These are phyloP conservation scores for Grammomys surdaster DNA, from an alignment of 2,113 vertebrate genomes.

Conservation along the genomic window DNA sequence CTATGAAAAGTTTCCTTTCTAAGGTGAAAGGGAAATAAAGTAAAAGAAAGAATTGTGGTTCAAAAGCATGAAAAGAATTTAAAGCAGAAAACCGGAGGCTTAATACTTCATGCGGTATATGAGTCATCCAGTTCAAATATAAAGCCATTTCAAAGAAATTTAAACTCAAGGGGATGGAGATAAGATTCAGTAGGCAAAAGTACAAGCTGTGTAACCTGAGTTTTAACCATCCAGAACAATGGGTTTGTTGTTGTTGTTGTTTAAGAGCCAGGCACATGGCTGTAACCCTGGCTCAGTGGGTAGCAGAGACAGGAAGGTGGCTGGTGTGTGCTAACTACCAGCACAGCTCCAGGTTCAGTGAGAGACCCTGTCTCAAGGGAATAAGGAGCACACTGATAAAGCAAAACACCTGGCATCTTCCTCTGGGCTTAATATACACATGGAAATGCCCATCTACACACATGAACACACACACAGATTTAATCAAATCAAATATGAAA, in stretches of 20 bases:
- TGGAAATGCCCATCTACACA: background rate
- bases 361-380: background rate
- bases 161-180: background rate
- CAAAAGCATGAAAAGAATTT: no score
- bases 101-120: no score
- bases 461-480: background rate
- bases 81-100: no score
- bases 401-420: background rate
- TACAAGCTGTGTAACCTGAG: background rate
- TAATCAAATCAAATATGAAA: slow-evolving; percentile 19
- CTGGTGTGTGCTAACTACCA: background rate
- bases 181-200: background rate
- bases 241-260: no score
- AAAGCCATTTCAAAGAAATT: no score
- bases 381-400: background rate
- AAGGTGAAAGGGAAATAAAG: no score
- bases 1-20: no score
- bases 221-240: background rate
- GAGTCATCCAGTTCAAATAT: no score
- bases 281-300: background rate
- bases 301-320: no score
- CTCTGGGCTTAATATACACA: background rate
- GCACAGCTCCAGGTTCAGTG: background rate
- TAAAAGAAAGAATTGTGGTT: no score
- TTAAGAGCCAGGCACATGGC: background rate